phyloP scores from a whole-genome alignment of 1,140 invertebrate genomes.

The Ceratitis capitata region DNA sequence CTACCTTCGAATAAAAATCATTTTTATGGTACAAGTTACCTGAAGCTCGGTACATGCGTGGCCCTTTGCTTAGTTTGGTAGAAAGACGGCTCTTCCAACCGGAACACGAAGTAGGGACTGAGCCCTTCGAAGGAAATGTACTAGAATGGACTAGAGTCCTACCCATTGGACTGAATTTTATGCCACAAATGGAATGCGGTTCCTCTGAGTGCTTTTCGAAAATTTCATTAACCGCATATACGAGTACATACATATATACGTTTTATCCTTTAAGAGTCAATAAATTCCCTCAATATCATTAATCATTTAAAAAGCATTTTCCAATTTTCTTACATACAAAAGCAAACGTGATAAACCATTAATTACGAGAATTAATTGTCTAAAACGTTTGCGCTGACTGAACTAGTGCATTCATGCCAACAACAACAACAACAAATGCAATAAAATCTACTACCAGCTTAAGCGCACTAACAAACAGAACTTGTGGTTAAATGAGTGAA shows the following conservation, averaged over 20 bases:
- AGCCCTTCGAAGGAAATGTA: too few relatives aligned
- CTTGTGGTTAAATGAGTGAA: neutral
- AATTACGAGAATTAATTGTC: conserved; percentile 26
- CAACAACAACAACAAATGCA: neutral
- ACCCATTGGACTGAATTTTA: too few relatives aligned
- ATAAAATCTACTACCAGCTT: neutral
- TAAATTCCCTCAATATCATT: neutral
- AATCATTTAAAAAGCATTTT: conserved; percentile 1
- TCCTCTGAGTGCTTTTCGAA: neutral
- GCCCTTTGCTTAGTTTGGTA: too few relatives aligned
- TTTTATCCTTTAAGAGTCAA: neutral
- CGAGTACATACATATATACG: too few relatives aligned
- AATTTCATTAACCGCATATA: neutral
- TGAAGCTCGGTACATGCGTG: too few relatives aligned
- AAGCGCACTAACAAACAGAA: neutral
- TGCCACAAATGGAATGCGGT: too few relatives aligned
- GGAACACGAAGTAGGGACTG: too few relatives aligned
- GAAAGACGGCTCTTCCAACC: too few relatives aligned
- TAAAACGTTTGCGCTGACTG: neutral
- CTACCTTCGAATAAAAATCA: too few relatives aligned
- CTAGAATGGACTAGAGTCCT: too few relatives aligned
- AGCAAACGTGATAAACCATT: conserved; percentile 29
- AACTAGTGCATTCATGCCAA: neutral
- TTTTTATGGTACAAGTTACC: too few relatives aligned
- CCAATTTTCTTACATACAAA: neutral